A percentile compares a stretch with the other conserved stretches of the same genome.
Conservation (phyloP, 1,140 invertebrate species). For the Dufourea novaeangliae region DNA sequence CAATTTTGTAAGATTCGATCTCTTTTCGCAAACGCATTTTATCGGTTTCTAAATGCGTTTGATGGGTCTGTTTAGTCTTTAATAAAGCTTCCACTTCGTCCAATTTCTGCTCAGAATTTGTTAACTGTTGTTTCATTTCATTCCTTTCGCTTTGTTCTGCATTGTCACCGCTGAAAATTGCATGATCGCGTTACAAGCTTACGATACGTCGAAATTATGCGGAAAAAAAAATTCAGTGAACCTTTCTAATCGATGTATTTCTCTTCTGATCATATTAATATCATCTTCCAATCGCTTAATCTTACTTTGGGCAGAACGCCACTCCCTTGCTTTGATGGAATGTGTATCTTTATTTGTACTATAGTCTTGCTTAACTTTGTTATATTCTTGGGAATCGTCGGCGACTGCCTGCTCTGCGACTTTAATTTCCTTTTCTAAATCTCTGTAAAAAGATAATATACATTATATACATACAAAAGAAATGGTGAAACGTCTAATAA, state of each 20-base stretch:
- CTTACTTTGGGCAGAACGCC: slow-evolving; percentile 29
- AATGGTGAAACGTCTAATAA: neutral
- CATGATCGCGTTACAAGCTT: neutral
- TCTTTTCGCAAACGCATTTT: slow-evolving; percentile 76
- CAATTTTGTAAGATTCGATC: slow-evolving; percentile 67
- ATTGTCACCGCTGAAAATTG: slow-evolving; percentile 34
- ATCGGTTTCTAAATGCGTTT: slow-evolving; percentile 79
- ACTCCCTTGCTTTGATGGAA: slow-evolving; percentile 59
- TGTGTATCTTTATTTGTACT: slow-evolving; percentile 50
- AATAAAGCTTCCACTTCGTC: slow-evolving; percentile 79
- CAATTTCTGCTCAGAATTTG: slow-evolving; percentile 69
- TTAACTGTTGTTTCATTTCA: slow-evolving; percentile 58
- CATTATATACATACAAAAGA: neutral
- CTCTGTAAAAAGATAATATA: slow-evolving; percentile 47
- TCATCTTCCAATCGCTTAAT: slow-evolving; percentile 69
- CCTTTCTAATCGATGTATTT: slow-evolving; percentile 72
- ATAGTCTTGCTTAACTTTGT: slow-evolving; percentile 57
- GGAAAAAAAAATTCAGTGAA: slow-evolving; percentile 49
- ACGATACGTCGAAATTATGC: neutral
- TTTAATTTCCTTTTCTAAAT: slow-evolving; percentile 59
- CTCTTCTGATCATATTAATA: slow-evolving; percentile 63
- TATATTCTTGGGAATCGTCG: slow-evolving; percentile 48
- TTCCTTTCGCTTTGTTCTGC: slow-evolving; percentile 58
- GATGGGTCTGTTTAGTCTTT: slow-evolving; percentile 78
- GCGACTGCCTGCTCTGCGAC: slow-evolving; percentile 59